Conservation (phyloP, 2,888 invertebrate genomes). For the Cistogaster globosa region DNA sequence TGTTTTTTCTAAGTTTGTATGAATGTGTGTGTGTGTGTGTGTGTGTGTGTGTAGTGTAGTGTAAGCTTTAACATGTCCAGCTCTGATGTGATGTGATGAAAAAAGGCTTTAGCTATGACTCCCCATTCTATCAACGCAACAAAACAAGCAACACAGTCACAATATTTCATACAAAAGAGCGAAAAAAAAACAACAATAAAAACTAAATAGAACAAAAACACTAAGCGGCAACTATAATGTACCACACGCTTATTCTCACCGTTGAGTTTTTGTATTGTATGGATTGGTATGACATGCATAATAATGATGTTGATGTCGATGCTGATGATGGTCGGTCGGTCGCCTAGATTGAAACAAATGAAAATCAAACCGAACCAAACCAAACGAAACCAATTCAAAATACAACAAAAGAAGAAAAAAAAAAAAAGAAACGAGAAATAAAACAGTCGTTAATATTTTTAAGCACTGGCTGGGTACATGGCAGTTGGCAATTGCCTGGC, state of each 20-base stretch:
- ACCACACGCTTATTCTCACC: slow-evolving; percentile 70
- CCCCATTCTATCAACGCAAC: slow-evolving; percentile 51
- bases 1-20: slow-evolving; percentile 1
- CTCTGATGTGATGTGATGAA: slow-evolving; percentile 55
- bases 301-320: slow-evolving; percentile 48
- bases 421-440: neutral
- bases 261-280: slow-evolving; percentile 63
- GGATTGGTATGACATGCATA: slow-evolving; percentile 45
- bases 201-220: neutral
- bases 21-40: neutral
- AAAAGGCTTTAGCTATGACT: slow-evolving; percentile 40
- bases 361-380: slow-evolving; percentile 49
- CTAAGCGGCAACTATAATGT: slow-evolving; percentile 42
- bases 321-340: slow-evolving; percentile 49
- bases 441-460: slow-evolving; percentile 15
- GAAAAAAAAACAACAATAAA: slow-evolving; percentile 14
- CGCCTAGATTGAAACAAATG: slow-evolving; percentile 58
- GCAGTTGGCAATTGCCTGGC: slow-evolving; percentile 48
- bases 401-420: too few species aligned
- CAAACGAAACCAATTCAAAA: slow-evolving; percentile 32
- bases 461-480: slow-evolving; percentile 27
- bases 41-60: neutral
- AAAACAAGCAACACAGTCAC: slow-evolving; percentile 49
- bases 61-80: slow-evolving; percentile 22
- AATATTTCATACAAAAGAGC: slow-evolving; percentile 52